Base-by-base conservation (phyloP, 2,113 vertebrate genomes). In the Lipotes vexillifer region DNA sequence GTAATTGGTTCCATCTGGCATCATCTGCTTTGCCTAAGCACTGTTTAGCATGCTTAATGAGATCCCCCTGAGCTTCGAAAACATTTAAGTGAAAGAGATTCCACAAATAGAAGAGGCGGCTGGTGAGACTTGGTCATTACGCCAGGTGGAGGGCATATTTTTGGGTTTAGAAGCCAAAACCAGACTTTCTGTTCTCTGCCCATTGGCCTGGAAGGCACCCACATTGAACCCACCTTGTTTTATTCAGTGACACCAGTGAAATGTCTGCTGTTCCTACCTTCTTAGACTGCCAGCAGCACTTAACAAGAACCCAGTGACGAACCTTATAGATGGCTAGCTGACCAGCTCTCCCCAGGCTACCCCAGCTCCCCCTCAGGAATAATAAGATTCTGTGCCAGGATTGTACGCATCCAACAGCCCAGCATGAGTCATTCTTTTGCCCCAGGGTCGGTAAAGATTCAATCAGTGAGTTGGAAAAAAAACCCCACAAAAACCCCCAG, bases 21-120 rank as follows among this genome's bases (percentile, higher is more conserved):
- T 63, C 31, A 27, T 88, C 3, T 25, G 0, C n/a, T 38, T 89
- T 85, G 41, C 59, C 31, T 81, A 41, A 95, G 44, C 46, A 41
- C 66, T 75, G 52, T 44, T 96, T 90, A 80, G 55, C 36, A 52
- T 88, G 65, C 38, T 69, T 84, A 72, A 87, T 65, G 49, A 71
- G 31, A 93, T 63, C 81, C 12, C 25, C 49, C 9, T 52, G 29
- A 55, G 36, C 20, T 68, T 83, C 71, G 31, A 44, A 77, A 82
- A 72, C 18, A 94, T 44, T 83, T 88, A 94, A 93, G 59, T n/a
- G 33, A 71, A 94, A 93, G 27, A 57, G 82, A 66, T 71, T 77
- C 10, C 29, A 66, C 31, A 15, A 18, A 94, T 74, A 91, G 65
- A 68, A 10, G 33, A 69, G n/a, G 14, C 61, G 93, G 78, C 46